Evolutionary conservation across 2,113 vertebrate genomes (phyloP), one percentile per base, ranked within the genome.

Genomic region (Pteropus alecto): DNA sequence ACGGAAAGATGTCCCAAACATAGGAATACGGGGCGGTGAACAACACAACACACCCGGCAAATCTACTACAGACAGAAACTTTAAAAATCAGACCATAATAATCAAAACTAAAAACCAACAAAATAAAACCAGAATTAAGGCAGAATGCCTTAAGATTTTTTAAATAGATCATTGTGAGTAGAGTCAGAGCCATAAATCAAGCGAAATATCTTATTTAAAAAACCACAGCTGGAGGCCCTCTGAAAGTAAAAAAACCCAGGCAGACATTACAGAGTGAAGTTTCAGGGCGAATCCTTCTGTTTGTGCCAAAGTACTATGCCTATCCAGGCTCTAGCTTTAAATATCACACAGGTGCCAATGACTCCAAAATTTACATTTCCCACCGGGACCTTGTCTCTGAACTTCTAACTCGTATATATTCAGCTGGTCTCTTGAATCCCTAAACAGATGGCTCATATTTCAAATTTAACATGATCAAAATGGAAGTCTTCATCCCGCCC

Each of bases 201-300:
- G n/a, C 38, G 46, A 93, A 84, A 73, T 88, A 43, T 30, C 33
- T 89, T 78, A 84, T 28, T 85, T 78, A 77, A 88, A 92, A 94
- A 88, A 68, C 60, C 38, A 51, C 12, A 90, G 78, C n/a, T 79
- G 26, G 84, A 89, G 58, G 26, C 13, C 30, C 26, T 77, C 21
- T 51, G 65, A 90, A 90, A 86, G 7, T 43, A 41, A 76, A 51
- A 94, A 88, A 28, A 54, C 14, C 15, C 60, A 90, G 65, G 79
- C 28, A 87, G 65, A 90, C n/a, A 76, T 81, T 81, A 86, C 0
- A 35, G n/a, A 76, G 14, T 13, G 38, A 87, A 76, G 67, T 82
- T 87, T 28, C 86, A 87, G 96, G 68, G 30, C 30, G 87, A 56
- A 78, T 24, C 58, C 74, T 70, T 43, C 61, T 48, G 56, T 67